Base-by-base conservation (phyloP, 2,888 invertebrate genomes). In the Orchesella flavescens region DNA sequence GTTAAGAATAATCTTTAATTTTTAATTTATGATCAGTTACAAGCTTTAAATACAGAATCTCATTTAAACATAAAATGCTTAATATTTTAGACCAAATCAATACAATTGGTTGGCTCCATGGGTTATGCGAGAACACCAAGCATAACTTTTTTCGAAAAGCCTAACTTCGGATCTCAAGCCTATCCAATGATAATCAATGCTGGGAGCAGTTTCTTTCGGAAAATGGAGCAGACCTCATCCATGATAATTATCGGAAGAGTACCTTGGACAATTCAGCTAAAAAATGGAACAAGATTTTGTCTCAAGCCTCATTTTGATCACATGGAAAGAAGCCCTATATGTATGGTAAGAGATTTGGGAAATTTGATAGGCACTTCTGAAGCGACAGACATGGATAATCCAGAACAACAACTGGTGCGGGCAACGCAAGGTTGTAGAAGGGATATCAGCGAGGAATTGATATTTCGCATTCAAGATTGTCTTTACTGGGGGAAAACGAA, bases 141-240 rank as follows among this genome's bases (percentile, higher is more conserved):
- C 21, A 77, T 83, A 13, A 83, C 83, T 1, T 83, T 83, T 49
- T 83, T 77, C 24, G 73, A 83, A 53, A 77, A 83, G 13, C 66
- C 72, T 0, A 19, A 73, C 57, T 83, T 83, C 68, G 83, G 83
- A 0, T 83, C 83, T 1, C 34, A 4, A 59, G 83, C 59, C n/a
- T 73, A 46, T 24, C 63, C 83, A 1, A 83, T 77, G 1, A 17
- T 43, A 7, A 24, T 53, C 21, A 83, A 83, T 23, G 77, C 72
- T 34, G 83, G 83, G 15, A 77, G 73, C 17, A 0, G 49, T 44
- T 83, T 83, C 34, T 83, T 83, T 23, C 1, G 55, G 23, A 77
- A 77, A n/a, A 72, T 83, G 73, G 68, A 72, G 0, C 23, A 46
- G 24, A 73, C 77, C 1, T 44, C 55, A 10, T 83, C 83, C 12